phyloP scores from a whole-genome alignment of 2,797 vertebrate species.

The Hydrophis major region DNA sequence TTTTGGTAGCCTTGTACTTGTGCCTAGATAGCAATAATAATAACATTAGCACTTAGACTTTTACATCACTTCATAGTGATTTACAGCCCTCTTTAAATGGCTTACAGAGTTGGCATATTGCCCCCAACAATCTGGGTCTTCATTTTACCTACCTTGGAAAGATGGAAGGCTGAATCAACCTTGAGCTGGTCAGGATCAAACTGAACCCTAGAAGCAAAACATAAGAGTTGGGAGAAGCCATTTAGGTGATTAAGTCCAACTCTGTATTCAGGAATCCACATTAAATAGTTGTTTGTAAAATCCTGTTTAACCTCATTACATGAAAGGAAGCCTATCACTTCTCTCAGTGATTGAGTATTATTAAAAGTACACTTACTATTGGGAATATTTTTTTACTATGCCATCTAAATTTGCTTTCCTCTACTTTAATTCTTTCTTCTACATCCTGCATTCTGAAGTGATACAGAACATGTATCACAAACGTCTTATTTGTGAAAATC shows the following conservation, averaged over 20 bases:
- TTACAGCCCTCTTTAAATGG: neutral
- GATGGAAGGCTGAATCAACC: neutral
- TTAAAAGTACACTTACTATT: neutral
- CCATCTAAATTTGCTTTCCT: neutral
- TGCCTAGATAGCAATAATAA: neutral
- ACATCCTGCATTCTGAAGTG: neutral
- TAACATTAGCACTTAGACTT: neutral
- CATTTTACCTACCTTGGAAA: neutral
- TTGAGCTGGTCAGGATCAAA: neutral
- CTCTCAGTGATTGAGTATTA: neutral
- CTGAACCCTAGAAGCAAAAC: neutral
- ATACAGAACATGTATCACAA: neutral
- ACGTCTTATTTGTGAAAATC: neutral
- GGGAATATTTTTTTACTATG: neutral
- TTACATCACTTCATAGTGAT: neutral
- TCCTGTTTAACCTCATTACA: neutral
- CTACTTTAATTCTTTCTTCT: neutral
- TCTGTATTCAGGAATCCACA: neutral
- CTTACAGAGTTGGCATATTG: neutral
- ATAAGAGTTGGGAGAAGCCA: neutral
- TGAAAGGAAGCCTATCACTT: neutral
- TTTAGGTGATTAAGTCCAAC: neutral
- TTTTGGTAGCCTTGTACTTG: neutral
- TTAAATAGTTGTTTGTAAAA: neutral
- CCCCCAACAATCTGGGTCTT: neutral